Conservation (phyloP, 2,797 vertebrate species). For the Astyanax mexicanus region DNA sequence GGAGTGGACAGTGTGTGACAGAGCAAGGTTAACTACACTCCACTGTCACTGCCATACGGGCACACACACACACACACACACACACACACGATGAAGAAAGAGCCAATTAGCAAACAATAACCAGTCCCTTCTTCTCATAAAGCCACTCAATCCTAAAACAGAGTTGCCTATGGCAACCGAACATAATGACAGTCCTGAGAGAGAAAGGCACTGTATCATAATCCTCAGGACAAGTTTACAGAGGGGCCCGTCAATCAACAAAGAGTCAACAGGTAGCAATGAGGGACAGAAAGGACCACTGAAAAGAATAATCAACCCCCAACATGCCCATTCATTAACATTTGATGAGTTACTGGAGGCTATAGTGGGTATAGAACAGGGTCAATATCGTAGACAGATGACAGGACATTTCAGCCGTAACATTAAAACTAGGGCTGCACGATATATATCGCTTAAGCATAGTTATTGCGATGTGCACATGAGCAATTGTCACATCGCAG, state of each 20-base stretch:
- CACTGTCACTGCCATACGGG: constrained; percentile 61
- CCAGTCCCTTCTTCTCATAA: constrained; percentile 62
- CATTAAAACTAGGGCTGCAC: too few species aligned
- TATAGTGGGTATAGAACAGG: constrained; percentile 10
- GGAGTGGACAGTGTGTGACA: constrained; percentile 45
- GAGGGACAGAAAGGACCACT: constrained; percentile 53
- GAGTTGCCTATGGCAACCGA: constrained; percentile 56
- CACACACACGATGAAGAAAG: not conserved
- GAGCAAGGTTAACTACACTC: constrained; percentile 51
- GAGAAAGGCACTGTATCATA: constrained; percentile 45
- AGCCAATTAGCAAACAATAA: constrained; percentile 65
- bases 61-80: constrained; percentile 29
- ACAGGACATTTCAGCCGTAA: not conserved
- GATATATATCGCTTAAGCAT: too few species aligned
- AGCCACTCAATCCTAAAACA: constrained; percentile 72
- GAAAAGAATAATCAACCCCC: constrained; percentile 73
- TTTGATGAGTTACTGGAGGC: constrained; percentile 73
- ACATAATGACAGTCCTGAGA: constrained; percentile 63
- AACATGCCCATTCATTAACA: constrained; percentile 76
- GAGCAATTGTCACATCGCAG: too few species aligned
- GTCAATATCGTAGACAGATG: not conserved
- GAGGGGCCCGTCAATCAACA: constrained; percentile 54
- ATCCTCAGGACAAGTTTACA: constrained; percentile 54
- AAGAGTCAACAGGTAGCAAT: constrained; percentile 55
- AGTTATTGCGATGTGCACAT: too few species aligned